Base-by-base conservation (phyloP, 2,888 invertebrate genomes). In the Formica aserva region DNA sequence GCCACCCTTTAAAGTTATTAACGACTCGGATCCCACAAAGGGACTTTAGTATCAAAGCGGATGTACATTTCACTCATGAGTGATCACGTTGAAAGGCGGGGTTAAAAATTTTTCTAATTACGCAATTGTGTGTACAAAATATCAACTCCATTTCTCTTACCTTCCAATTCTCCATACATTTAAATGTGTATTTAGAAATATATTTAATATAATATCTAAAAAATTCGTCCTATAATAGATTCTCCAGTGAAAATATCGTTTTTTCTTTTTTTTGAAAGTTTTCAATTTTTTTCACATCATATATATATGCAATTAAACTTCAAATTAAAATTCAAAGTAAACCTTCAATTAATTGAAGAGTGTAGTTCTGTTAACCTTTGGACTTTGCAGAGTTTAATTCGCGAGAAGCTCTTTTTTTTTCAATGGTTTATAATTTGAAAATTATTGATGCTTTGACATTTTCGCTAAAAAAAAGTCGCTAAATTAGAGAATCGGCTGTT, bases 21-120 rank as follows among this genome's bases (percentile, higher is more conserved):
- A 67, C 77, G 26, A 66, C 63, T 75, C 52, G 66, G 66, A 38
- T 29, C 38, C 29, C 38, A 67, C 77, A 77, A 77, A 76, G 38
- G n/a, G 26, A 77, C 38, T 77, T 45, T 29, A 4, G 9, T 65
- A 67, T 77, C 77, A 77, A 77, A 77, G 66, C 66, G 13, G 38
- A 29, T 41, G 18, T 52, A 52, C 65, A 52, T 66, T 66, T 76
- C 15, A 67, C n/a, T 8, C 52, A 13, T 76, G 76, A 77, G 38
- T 15, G 67, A 1, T n/a, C 55, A 1, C 38, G 15, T 29, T 38
- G 35, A 65, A n/a, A 55, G 29, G 8, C 38, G 35, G 9, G 26
- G 3, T 22, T 15, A 67, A 60, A 67, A 77, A 55, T 55, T 55
- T 15, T 55, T 0, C 29, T 77, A 77, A 77, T 55, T 55, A 5